Evolutionary conservation across 2,113 vertebrate genomes (phyloP), one percentile per base, ranked within the genome.

Genomic region (Heterocephalus glaber): DNA sequence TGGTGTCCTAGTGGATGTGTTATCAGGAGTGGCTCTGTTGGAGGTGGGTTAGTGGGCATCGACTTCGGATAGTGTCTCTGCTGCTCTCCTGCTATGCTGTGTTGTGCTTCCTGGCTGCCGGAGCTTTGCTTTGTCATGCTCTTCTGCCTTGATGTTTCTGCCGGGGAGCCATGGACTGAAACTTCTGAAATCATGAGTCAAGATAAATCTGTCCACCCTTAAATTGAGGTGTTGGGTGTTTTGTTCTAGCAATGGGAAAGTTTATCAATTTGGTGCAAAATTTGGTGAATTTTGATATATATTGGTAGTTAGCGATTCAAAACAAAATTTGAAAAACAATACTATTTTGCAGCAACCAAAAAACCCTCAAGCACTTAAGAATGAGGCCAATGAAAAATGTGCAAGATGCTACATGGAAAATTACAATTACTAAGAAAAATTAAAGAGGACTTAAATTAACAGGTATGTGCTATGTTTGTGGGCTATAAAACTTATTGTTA

Each of bases 301-400:
- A 66, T 17, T 77, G 86, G 12, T 26, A 92, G 8, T 83, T 90
- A 94, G 52, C 17, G 58, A 24, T 20, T 86, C 20, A 90, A 95
- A 93, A 47, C 19, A 90, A 86, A 92, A 82, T 77, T 61, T 83
- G 60, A 79, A 83, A 87, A 87, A 74, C 8, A 65, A 47, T 56
- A 22, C 7, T 8, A 77, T 26, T 95, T 66, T 87, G 22, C 33
- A 66, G 14, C 52, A 66, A 20, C 47, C 84, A 49, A 44, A 56
- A 77, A 87, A 88, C 58, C n/a, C 24, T 79, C 11, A 70, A 74
- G 68, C 49, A 86, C 22, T 35, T 86, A 52, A 93, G 22, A 83
- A 72, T 70, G 66, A 90, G 2, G 35, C 20, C 58, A 92, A 83
- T 44, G 44, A 44, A 87, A 92, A 94, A 72, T 89, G 28, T 83